These are phyloP conservation scores for Pangasius larnaudii DNA, from an alignment of 2,797 vertebrate species.

Conservation along the genomic window DNA sequence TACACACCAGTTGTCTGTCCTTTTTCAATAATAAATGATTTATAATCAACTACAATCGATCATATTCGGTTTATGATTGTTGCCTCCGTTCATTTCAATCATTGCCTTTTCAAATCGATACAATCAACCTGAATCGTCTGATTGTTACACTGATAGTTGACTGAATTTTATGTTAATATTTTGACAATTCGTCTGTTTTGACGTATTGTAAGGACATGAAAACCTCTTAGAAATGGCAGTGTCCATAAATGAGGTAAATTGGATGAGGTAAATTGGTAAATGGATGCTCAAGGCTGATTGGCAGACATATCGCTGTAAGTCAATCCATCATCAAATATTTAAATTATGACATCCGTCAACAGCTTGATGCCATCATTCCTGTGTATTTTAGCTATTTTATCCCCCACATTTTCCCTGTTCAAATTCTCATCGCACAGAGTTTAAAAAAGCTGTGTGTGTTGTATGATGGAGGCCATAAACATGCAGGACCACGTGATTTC, in stretches of 20 bases:
- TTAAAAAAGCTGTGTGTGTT: background rate
- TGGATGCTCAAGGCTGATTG: background rate
- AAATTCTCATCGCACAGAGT: background rate
- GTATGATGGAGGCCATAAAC: background rate
- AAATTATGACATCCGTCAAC: background rate
- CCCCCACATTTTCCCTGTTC: background rate
- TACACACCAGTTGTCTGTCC: background rate
- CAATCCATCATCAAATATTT: background rate
- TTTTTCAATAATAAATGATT: background rate
- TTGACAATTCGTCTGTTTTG: background rate
- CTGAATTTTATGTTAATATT: background rate
- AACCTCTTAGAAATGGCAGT: background rate
- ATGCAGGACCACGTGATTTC: background rate
- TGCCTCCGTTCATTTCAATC: background rate
- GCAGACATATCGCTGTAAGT: background rate
- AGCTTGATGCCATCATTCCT: background rate
- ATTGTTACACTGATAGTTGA: background rate
- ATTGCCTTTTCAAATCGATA: background rate
- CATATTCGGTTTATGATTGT: background rate
- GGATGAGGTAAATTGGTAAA: background rate
- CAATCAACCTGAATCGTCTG: background rate
- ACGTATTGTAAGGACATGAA: background rate
- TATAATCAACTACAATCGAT: background rate
- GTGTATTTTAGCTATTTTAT: background rate
- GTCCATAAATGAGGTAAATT: background rate